Conservation (phyloP, 2,113 vertebrate genomes). For the Saimiri boliviensis region DNA sequence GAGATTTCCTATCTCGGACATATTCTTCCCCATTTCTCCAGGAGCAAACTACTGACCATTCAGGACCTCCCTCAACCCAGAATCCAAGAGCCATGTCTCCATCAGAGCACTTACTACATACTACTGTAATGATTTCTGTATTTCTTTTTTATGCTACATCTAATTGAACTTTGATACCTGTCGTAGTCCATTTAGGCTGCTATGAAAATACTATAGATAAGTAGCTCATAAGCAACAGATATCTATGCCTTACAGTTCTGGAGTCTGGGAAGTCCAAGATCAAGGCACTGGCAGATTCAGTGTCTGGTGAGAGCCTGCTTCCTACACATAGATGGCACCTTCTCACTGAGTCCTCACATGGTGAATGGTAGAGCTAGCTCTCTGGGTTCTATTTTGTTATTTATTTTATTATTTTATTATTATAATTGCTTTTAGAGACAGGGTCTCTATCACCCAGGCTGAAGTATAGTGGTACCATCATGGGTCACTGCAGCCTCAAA, state of each 20-base stretch:
- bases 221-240: background rate
- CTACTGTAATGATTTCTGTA: too few species aligned
- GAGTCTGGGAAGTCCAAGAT: background rate
- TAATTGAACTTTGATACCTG: background rate
- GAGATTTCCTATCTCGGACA: background rate
- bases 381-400: background rate
- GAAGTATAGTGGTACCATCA: too few species aligned
- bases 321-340: background rate
- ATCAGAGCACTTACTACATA: background rate
- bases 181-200: background rate
- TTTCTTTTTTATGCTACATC: background rate
- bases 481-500: too few species aligned
- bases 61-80: background rate
- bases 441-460: too few species aligned
- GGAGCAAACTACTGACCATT: background rate
- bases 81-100: background rate
- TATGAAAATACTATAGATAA: background rate
- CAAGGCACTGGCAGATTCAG: background rate
- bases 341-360: background rate
- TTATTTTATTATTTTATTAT: too few species aligned
- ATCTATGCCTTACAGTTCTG: background rate
- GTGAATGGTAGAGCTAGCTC: too few species aligned
- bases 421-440: too few species aligned
- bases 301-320: background rate
- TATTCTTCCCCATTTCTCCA: background rate